phyloP scores from a whole-genome alignment of 1,140 invertebrate genomes.

The Halictus rubicundus region DNA sequence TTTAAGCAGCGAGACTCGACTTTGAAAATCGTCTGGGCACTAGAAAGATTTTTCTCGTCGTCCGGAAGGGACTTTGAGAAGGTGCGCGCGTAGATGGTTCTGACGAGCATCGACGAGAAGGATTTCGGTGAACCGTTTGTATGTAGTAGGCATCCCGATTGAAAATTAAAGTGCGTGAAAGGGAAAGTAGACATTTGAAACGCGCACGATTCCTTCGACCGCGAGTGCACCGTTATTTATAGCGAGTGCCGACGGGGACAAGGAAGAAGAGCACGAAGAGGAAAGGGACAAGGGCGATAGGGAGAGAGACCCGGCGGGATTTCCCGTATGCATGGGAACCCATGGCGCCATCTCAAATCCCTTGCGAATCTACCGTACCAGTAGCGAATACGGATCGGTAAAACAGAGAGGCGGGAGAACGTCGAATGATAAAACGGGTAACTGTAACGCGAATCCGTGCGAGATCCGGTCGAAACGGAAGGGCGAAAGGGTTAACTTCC shows the following conservation, averaged over 20 bases:
- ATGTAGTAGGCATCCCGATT: slow-evolving; percentile 34
- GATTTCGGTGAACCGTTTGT: slow-evolving; percentile 1
- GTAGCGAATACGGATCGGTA: not conserved
- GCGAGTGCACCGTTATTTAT: slow-evolving; percentile 17
- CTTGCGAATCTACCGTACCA: not conserved
- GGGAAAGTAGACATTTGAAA: slow-evolving; percentile 47
- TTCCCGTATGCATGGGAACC: not conserved
- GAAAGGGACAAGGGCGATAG: not conserved
- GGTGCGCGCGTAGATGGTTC: not conserved
- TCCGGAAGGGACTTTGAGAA: not conserved
- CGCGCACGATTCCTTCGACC: slow-evolving; percentile 11
- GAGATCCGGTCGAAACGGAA: not conserved
- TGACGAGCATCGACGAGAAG: not conserved
- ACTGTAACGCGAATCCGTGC: not conserved
- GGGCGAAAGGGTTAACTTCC: slow-evolving; percentile 20
- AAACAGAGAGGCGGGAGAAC: not conserved
- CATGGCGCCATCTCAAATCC: not conserved
- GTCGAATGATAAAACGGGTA: slow-evolving; percentile 17
- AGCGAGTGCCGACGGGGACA: not conserved
- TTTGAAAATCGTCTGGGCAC: not conserved
- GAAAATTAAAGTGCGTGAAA: slow-evolving; percentile 42
- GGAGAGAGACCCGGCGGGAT: not conserved
- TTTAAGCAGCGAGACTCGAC: not conserved
- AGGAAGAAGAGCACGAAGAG: not conserved
- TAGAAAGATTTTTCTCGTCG: not conserved